phyloP scores from a whole-genome alignment of 2,888 invertebrate species.

The Dione juno region DNA sequence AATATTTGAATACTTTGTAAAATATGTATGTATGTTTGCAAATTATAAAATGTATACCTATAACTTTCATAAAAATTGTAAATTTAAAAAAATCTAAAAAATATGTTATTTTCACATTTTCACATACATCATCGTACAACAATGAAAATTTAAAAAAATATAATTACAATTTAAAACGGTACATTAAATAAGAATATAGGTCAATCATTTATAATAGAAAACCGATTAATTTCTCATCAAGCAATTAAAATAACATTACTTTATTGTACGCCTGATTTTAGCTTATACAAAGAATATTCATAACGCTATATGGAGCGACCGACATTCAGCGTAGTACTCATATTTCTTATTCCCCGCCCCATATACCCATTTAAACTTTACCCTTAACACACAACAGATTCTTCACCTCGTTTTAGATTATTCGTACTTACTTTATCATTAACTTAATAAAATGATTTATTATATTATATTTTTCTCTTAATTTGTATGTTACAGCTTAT shows the following conservation, averaged over 20 bases:
- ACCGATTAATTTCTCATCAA: conserved; percentile 3
- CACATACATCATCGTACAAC: not conserved
- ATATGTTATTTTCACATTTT: no score
- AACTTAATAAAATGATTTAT: conserved; percentile 6
- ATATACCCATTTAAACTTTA: conserved; percentile 61
- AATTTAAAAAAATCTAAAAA: no score
- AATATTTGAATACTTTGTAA: no score
- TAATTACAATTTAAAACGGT: not conserved
- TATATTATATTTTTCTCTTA: not conserved
- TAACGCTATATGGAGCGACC: conserved; percentile 25
- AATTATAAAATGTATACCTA: no score
- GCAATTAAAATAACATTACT: conserved; percentile 12
- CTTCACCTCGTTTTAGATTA: conserved; percentile 36
- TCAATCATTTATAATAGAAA: conserved; percentile 15
- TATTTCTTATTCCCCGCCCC: conserved; percentile 62
- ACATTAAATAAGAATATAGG: conserved; percentile 20
- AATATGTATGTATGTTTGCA: no score
- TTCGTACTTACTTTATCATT: not conserved
- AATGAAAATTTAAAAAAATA: not conserved
- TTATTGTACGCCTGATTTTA: conserved; percentile 5
- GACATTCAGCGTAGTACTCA: conserved; percentile 45
- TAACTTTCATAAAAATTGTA: no score
- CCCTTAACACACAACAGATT: conserved; percentile 45
- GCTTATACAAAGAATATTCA: conserved; percentile 18
- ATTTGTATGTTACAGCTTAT: conserved; percentile 34